Base-by-base conservation (phyloP, 2,113 vertebrate genomes). In the Paramisgurnus dabryanus region DNA sequence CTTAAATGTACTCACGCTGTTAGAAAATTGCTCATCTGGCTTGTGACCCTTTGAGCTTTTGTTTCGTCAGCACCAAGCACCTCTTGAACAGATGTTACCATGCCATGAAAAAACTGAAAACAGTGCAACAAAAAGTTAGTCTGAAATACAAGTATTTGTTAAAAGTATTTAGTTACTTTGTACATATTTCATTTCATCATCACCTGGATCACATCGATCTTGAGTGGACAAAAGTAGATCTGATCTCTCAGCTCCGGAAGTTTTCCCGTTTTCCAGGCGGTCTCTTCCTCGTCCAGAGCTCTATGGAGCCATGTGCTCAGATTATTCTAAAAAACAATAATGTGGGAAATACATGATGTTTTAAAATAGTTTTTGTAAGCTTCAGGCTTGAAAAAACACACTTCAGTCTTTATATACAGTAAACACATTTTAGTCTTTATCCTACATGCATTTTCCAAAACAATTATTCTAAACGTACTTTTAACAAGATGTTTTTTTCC, bases 141-240 rank as follows among this genome's bases (percentile, higher is more conserved):
- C 50, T n/a, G 64, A 22, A 73, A 76, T 67, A 15, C 9, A 10
- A 34, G 34, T 49, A 27, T 34, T 27, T 45, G 43, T 7, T 39
- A 0, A 64, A 64, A 18, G 6, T 17, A 39, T 17, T 49, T 53
- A 12, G 4, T 11, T 61, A 27, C 4, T 47, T 49, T 69, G 15
- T 39, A 57, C 15, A 57, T 15, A 17, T 53, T 66, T 5, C 8
- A 6, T 5, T 63, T 67, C 45, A 17, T 43, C 5, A 50, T 78
- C 92, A 99, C 97, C 97, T 96, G 94, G 53, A 99, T 93, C 79
- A 95, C 84, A 87, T 97, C 94, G 9, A 93, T 94, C 72, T 94
- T 89, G 60, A 96, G 88, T 0, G 92, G 90, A 15, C 94, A 95
- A 86, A 89, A 85, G 84, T 93, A 95, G 85, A 80, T 89, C 2